These are phyloP conservation scores for Mus caroli DNA, from an alignment of 2,797 vertebrate genomes.

Conservation along the genomic window DNA sequence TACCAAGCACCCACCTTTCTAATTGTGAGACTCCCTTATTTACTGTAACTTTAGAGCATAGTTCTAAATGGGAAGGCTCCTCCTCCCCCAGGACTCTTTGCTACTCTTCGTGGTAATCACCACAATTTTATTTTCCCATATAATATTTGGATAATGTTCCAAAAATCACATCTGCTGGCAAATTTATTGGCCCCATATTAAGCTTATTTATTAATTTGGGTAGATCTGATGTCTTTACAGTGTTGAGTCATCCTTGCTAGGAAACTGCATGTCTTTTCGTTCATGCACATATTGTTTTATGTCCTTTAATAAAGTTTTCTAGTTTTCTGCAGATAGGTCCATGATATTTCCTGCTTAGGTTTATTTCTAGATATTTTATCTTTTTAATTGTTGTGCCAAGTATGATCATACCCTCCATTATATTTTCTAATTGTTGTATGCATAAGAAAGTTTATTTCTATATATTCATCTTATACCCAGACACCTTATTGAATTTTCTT, in stretches of 20 bases:
- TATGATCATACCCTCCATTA: not conserved
- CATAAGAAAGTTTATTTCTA: conserved; percentile 1
- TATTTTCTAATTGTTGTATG: not conserved
- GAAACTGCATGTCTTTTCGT: conserved; percentile 13
- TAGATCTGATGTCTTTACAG: conserved; percentile 32
- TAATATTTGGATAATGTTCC: conserved; percentile 25
- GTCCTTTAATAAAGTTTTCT: not conserved
- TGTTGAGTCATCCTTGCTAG: not conserved
- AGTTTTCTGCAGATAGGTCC: not conserved
- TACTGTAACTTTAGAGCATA: not conserved
- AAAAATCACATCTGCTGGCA: conserved; percentile 21
- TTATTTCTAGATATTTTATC: not conserved
- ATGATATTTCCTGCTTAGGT: not conserved
- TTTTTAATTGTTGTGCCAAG: conserved; percentile 21
- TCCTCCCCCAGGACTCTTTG: not conserved
- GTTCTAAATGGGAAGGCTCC: not conserved
- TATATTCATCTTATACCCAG: not conserved
- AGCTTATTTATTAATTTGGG: conserved; percentile 37
- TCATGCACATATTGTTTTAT: conserved; percentile 50
- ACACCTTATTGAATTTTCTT: conserved; percentile 25
- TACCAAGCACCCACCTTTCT: not conserved
- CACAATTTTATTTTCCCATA: conserved; percentile 20
- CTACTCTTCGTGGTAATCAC: not conserved
- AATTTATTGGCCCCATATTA: conserved; percentile 7
- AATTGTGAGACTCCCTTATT: not conserved